Conservation (phyloP, 2,888 invertebrate genomes). For the Lasioglossum calceatum region DNA sequence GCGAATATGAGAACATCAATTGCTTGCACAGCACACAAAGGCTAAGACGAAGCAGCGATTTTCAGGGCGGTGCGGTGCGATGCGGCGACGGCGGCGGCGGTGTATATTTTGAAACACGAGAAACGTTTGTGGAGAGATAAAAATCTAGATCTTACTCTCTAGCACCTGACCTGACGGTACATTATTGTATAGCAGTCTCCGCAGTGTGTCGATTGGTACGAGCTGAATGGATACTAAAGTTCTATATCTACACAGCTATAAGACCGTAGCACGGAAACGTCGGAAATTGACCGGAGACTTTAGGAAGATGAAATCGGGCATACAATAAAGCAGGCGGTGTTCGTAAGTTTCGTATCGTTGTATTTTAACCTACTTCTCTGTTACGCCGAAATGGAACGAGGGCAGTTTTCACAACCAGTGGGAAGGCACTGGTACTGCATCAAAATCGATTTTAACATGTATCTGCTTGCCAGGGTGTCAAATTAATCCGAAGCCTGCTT, state of each 20-base stretch:
- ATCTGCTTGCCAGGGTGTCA: constrained; percentile 52
- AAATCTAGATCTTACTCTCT: background rate
- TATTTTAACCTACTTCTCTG: constrained; percentile 71
- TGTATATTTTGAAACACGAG: background rate
- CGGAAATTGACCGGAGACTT: constrained; percentile 56
- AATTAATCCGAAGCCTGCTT: constrained; percentile 58
- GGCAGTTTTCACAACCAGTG: constrained; percentile 69
- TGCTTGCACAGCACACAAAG: background rate
- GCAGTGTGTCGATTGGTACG: constrained; percentile 7
- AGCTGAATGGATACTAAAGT: constrained; percentile 26
- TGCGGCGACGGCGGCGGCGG: background rate
- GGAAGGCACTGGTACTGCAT: constrained; percentile 63
- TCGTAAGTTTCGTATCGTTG: constrained; percentile 70
- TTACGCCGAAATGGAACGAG: constrained; percentile 70
- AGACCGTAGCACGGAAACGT: constrained; percentile 39
- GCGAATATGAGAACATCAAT: background rate
- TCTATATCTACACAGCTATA: constrained; percentile 29
- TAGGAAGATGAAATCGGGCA: constrained; percentile 52
- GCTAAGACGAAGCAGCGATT: background rate
- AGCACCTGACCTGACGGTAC: constrained; percentile 7
- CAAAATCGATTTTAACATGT: constrained; percentile 70
- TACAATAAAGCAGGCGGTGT: constrained; percentile 42
- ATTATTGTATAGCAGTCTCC: constrained; percentile 4
- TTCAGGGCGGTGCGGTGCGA: background rate
- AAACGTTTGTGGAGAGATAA: background rate